These are phyloP conservation scores for Sebastes kiyomatsui DNA, from an alignment of 2,797 vertebrate species.

Conservation along the genomic window DNA sequence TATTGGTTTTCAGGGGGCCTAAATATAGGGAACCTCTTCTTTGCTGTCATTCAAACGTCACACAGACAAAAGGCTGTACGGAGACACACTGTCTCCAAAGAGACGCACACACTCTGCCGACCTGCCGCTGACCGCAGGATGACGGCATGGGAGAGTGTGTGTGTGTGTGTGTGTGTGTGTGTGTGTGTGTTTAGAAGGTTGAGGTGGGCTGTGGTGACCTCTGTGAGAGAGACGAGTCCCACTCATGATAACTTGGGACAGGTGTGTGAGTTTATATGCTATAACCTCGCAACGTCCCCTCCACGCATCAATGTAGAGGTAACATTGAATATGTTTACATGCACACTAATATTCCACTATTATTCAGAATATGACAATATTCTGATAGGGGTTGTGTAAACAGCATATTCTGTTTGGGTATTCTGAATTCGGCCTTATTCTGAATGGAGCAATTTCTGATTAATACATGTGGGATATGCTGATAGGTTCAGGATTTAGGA, in stretches of 20 bases:
- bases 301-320: neutral
- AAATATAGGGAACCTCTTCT: constrained; percentile 81
- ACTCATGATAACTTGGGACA: constrained; percentile 31
- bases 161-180: constrained; percentile 11
- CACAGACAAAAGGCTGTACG: constrained; percentile 69
- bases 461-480: too few species aligned
- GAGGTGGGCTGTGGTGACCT: constrained; percentile 18
- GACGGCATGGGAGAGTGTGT: constrained; percentile 28
- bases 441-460: too few species aligned
- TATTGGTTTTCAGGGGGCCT: constrained; percentile 77
- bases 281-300: neutral
- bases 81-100: constrained; percentile 70
- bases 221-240: constrained; percentile 14
- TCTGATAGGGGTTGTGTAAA: too few species aligned
- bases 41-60: constrained; percentile 76
- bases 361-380: too few species aligned
- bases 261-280: constrained; percentile 24
- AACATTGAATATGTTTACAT: neutral
- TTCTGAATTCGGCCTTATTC: too few species aligned
- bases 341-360: too few species aligned
- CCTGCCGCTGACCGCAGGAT: constrained; percentile 65
- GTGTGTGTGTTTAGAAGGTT: neutral
- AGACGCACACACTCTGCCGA: constrained; percentile 45
- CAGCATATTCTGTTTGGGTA: too few species aligned
- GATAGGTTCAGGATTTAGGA: too few species aligned